Evolutionary conservation across 2,888 invertebrate genomes (phyloP), one percentile per base, ranked within the genome.

Genomic region (Parnassius mnemosyne): DNA sequence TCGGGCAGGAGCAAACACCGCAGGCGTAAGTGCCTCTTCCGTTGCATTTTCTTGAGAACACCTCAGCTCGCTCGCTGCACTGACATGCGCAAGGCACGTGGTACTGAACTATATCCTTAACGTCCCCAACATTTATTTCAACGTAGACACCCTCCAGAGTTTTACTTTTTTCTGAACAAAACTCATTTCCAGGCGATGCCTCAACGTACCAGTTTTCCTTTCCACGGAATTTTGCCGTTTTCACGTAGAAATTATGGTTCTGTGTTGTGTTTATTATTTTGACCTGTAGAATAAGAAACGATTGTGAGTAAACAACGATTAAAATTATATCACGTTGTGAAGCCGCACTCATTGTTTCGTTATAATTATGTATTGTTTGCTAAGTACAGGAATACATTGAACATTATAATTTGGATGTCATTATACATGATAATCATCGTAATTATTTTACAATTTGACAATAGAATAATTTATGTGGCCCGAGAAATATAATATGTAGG

Each of bases 1-100:
- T 65, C 9, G 84, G 68, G 69, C 95, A 95, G 0, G 81, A 78
- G 78, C 95, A 96, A 10, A 92, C 84, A 0, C 95, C 95, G 74
- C 94, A 94, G 49, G 92, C 83, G 46, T 85, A 89, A 44, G 92
- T 91, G 1, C 95, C 95, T 60, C 84, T 79, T 1, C 68, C 64
- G 42, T 73, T 77, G 72, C 93, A 94, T 10, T 74, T 69, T 0
- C 68, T 49, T 0, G 94, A 92, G 41, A 85, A 81, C 1, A 59
- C 68, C 54, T 86, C 83, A 60, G 83, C 72, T 0, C 66, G 64
- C 1, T 68, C 66, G 44, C 78, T 82, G 71, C 89, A 89, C 0
- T 63, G 65, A 57, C 89, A 90, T 0, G 83, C 83, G 63, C 90
- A 91, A 0, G 83, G 76, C n/a, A 90, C 84, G 49, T 79, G 76